Evolutionary conservation across 2,888 invertebrate species (phyloP).

Genomic region (Dryobota labecula): DNA sequence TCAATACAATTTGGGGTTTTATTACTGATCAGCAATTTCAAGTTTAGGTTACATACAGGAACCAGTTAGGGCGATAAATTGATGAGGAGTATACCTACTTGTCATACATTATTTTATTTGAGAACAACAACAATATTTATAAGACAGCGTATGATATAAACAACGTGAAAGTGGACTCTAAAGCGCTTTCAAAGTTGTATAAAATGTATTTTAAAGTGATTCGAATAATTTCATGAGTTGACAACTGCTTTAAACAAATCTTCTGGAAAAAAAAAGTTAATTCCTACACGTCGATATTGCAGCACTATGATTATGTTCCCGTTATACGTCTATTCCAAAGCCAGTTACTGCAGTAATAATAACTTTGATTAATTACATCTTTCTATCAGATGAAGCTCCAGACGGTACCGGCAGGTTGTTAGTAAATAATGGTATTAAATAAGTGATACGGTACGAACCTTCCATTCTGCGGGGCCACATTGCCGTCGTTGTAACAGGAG

Average conservation of each 20-base stretch:
- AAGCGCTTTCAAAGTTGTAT: background rate
- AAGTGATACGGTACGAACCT: constrained; percentile 89
- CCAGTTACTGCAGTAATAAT: background rate
- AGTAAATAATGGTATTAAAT: constrained; percentile 1
- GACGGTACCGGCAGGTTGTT: constrained; percentile 5
- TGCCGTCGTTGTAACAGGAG: constrained; percentile 95
- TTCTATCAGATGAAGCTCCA: background rate
- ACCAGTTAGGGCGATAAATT: background rate
- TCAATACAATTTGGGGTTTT: constrained; percentile 46
- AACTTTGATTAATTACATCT: background rate
- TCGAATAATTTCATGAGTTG: background rate
- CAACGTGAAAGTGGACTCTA: background rate
- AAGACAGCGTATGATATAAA: constrained; percentile 7
- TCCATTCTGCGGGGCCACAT: constrained; percentile 96
- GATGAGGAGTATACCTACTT: background rate
- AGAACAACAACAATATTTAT: constrained; percentile 1
- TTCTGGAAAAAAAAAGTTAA: background rate
- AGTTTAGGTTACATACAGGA: background rate
- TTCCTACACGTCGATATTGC: background rate
- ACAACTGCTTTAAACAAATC: background rate
- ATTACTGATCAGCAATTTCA: constrained; percentile 2
- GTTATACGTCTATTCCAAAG: background rate
- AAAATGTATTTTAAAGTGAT: background rate
- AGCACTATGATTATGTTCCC: background rate
- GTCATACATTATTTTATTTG: constrained; percentile 1